phyloP scores from a whole-genome alignment of 2,888 invertebrate species.

The Morpho deidamia region DNA sequence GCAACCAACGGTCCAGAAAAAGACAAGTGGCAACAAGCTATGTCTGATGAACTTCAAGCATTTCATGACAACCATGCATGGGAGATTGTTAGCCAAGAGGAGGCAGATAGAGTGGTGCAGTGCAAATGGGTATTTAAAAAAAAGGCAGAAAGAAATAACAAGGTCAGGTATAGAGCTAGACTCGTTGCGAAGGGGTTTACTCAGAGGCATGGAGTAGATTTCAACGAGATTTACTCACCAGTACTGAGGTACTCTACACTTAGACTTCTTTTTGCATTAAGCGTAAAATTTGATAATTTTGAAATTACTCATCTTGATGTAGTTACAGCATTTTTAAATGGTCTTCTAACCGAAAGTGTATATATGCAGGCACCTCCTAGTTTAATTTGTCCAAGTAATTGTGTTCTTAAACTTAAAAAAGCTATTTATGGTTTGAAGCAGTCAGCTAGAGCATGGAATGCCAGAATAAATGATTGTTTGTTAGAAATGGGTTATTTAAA shows the following conservation, averaged over 20 bases:
- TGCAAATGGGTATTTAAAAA: neutral
- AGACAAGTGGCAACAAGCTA: neutral
- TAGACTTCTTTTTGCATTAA: neutral
- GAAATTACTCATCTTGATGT: no score
- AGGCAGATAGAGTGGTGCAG: no score
- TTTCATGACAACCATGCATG: neutral
- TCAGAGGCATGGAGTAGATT: no score
- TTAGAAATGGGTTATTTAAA: neutral
- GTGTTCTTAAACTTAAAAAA: neutral
- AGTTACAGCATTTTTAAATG: neutral
- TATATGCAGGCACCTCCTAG: neutral
- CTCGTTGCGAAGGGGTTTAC: no score
- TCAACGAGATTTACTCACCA: neutral
- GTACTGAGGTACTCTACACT: neutral
- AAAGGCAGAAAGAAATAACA: neutral
- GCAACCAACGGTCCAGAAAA: neutral
- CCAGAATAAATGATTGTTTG: neutral
- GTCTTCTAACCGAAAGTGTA: neutral
- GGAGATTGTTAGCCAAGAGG: neutral
- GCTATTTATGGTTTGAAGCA: neutral
- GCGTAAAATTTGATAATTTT: neutral
- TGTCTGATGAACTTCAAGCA: neutral
- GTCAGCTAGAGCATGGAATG: neutral
- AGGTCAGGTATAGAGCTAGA: no score
- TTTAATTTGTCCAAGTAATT: neutral